Conservation (phyloP, 2,888 invertebrate genomes). For the Hymenopus coronatus region DNA sequence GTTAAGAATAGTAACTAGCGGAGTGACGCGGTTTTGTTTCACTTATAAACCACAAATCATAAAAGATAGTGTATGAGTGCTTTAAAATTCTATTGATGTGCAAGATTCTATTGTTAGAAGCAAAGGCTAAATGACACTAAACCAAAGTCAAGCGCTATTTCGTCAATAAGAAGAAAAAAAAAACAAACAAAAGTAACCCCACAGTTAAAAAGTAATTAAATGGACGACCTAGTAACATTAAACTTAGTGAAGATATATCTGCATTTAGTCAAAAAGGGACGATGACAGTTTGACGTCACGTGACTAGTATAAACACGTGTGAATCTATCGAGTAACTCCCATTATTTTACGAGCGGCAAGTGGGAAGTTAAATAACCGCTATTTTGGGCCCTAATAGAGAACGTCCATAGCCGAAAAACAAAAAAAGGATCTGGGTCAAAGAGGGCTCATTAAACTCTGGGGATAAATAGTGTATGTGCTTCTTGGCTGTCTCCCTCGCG, state of each 20-base stretch:
- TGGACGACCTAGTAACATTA: background rate
- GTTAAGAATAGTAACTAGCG: no score
- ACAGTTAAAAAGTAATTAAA: background rate
- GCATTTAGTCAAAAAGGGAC: background rate
- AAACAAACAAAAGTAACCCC: no score
- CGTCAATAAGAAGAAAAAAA: no score
- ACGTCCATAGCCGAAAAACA: background rate
- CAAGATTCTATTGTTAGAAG: no score
- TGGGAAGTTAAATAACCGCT: background rate
- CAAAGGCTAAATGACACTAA: no score
- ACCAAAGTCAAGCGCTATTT: no score
- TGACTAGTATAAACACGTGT: background rate
- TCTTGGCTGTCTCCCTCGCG: background rate
- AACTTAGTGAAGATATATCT: background rate
- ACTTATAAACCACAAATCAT: no score
- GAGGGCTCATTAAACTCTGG: background rate
- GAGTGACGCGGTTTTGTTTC: no score
- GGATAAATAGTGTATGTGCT: background rate
- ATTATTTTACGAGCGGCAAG: background rate
- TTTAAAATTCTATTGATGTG: no score
- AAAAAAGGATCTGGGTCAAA: background rate
- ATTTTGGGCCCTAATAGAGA: background rate
- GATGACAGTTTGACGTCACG: background rate
- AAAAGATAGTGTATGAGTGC: no score
- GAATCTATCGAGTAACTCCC: background rate